Evolutionary conservation across 2,797 vertebrate species (phyloP), one percentile per base, ranked within the genome.

Genomic region (Megalops cyprinoides): DNA sequence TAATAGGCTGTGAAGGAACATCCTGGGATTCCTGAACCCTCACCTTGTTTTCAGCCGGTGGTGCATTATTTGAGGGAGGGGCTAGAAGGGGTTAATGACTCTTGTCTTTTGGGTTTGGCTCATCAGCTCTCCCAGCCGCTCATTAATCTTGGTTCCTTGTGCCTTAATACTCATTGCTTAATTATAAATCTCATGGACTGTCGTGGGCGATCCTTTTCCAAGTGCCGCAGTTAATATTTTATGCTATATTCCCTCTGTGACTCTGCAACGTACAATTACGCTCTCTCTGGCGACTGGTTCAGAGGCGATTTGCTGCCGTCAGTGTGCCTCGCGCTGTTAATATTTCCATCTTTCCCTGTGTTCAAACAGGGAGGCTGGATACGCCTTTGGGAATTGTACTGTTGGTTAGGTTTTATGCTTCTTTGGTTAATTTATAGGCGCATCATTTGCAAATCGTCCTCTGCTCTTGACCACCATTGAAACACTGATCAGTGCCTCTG

Each of bases 121-220:
- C 91, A 90, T 92, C 88, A 90, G 81, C 84, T 65, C 79, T 89
- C 89, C 87, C 87, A 83, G 84, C 87, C 74, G 87, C 79, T 91
- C 90, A 92, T 93, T 91, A 91, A 86, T 79, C 88, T 79, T 78
- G 83, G 55, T 88, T 89, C 86, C 88, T 77, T 39, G 39, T 85
- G 79, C 88, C 85, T 91, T 91, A 92, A 92, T 92, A 90, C 87
- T 23, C 79, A 89, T 87, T 88, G 87, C 85, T 90, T 92, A 92
- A 94, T 94, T 95, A 94, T 91, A 89, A 88, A 92, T 91, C 89
- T 90, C 89, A 87, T 85, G 75, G 20, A 87, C 85, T 91, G 88
- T 86, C 90, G 88, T 88, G 86, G 86, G 88, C 83, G 34, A 86
- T 86, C 31, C 77, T 79, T 81, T 86, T 84, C 74, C 5, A 78